Evolutionary conservation across 2,888 invertebrate genomes (phyloP), one percentile per base, ranked within the genome.

Genomic region (Xiphydria camelus): DNA sequence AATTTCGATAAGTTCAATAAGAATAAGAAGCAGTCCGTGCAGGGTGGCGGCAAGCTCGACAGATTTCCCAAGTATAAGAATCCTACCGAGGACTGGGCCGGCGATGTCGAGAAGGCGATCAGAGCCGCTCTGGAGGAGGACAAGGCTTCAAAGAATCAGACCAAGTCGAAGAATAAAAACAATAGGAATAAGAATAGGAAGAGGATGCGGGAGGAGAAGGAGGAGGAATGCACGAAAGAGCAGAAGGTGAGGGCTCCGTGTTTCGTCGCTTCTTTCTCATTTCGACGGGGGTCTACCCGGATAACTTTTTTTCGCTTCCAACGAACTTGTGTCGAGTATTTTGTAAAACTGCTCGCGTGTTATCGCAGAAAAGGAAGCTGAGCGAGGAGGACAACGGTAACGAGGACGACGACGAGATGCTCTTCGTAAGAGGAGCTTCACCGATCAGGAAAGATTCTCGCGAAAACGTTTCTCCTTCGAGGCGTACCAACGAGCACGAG

Each of bases 371-470:
- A 68, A 80, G 82, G 59, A 77, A 76, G 51, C 47, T 70, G 12
- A 75, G 76, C 26, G 72, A 74, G 4, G 76, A 76, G 39, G 73
- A 73, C 15, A 67, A 68, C 41, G 79, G 77, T 44, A 79, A 80
- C 53, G 80, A 79, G 18, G 80, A 90, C 69, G 89, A 91, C 62
- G 87, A 84, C 65, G 90, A 91, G 73, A 86, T 90, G 86, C 77
- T 90, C 67, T 89, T 88, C 71, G 81, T 90, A 6, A 80, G 90
- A 38, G 89, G 90, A 23, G 89, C 88, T 12, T 89, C 89, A 40
- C 88, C 90, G 5, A 77, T 72, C 15, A 62, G 68, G 35, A 62
- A 68, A 54, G 57, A 65, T 41, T 47, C 61, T 45, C 60, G 68
- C 51, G 62, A 69, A 32, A 70, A 62, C 40, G 59, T 23, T 49